Conservation (phyloP, 2,888 invertebrate species). For the Tinea trinotella region DNA sequence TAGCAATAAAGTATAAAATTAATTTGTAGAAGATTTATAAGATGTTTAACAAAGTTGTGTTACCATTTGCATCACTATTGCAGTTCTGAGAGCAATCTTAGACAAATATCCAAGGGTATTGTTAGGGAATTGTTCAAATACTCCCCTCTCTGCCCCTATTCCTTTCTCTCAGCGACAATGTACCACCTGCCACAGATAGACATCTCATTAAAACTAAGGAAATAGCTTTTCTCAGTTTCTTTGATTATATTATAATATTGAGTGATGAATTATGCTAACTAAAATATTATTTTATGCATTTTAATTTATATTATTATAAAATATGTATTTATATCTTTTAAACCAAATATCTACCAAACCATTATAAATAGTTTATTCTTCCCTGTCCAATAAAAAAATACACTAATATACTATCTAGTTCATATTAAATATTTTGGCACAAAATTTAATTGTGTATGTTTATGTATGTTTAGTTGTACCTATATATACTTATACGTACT, state of each 20-base stretch:
- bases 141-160: not conserved
- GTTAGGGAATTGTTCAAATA: not conserved
- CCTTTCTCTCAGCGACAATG: not conserved
- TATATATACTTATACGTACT: too few species aligned
- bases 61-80: conserved; percentile 15
- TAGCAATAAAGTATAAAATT: not conserved
- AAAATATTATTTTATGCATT: not conserved
- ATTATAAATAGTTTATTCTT: too few species aligned
- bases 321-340: too few species aligned
- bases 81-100: conserved; percentile 14
- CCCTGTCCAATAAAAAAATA: too few species aligned
- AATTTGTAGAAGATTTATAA: not conserved
- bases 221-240: not conserved
- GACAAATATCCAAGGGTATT: conserved; percentile 17
- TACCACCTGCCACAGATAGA: not conserved
- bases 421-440: too few species aligned
- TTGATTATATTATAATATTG: not conserved
- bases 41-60: conserved; percentile 1
- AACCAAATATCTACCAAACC: too few species aligned
- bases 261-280: not conserved
- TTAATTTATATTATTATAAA: too few species aligned
- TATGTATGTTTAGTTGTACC: too few species aligned
- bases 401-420: too few species aligned
- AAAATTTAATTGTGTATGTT: too few species aligned
- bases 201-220: not conserved